Base-by-base conservation (phyloP, 2,113 vertebrate species). In the Bombycilla garrulus region DNA sequence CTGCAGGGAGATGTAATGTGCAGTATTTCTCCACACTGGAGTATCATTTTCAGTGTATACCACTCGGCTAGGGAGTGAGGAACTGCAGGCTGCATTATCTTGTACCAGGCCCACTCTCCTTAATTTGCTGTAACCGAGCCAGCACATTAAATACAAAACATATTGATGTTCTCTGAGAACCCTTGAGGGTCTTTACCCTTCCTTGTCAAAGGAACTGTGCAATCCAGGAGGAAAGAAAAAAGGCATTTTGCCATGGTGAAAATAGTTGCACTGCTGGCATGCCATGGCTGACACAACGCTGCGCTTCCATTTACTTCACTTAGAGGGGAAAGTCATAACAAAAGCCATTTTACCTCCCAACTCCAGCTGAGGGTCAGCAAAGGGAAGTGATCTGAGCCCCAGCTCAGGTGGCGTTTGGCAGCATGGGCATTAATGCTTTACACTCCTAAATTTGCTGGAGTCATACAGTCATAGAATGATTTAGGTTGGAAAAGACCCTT, bases 101-200 rank as follows among this genome's bases (percentile, higher is more conserved):
- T 98, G 95, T 96, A 96, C 96, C 88, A 13, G 96, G 96, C 98
- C 97, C 92, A 86, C 97, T 97, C 90, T 67, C 97, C 97, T 98
- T 98, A 98, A 98, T 98, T 98, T 97, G 97, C 97, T 98, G 98
- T 98, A 98, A 97, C 97, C 71, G 96, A 98, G 98, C 98, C 98
- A 98, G 97, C 97, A 93, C 98, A 98, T 98, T 98, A 98, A 98
- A 98, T 98, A 98, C 97, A 97, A 98, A 98, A 98, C 97, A 98
- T 98, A 98, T 98, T 98, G 98, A 98, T 97, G 98, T 97, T 98
- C 97, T 96, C 91, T 88, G 91, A 95, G 97, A 97, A 88, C 98
- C 97, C 98, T 96, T 96, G 97, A 97, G 98, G 98, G 98, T 98
- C 97, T 98, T 98, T 98, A 97, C 96, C 98, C 97, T 96, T 97